Evolutionary conservation across 2,113 vertebrate species (phyloP), one percentile per base, ranked within the genome.

Genomic region (Platichthys flesus): DNA sequence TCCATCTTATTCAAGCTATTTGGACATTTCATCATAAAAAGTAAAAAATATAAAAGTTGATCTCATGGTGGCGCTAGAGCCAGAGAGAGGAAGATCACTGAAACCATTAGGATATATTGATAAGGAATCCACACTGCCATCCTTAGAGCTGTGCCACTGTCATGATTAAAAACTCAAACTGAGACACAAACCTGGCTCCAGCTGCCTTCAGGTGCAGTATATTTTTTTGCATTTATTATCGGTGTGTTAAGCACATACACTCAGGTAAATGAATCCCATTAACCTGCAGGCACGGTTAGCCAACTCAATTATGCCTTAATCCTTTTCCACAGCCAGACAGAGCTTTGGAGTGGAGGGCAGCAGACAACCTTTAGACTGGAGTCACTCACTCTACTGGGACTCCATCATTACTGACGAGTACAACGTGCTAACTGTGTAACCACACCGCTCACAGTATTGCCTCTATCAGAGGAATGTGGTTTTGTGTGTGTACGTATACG

Each of bases 271-370:
- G 47, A 87, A 90, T 89, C 84, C 79, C 56, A 92, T 94, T 90
- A 90, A 86, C 86, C 88, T 85, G 67, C 74, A 71, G 69, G 66
- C 60, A 21, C 65, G 74, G 82, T 87, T 78, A 85, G 87, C 59
- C 76, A 85, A 91, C 85, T 87, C 79, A 89, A 84, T 92, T 90
- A 92, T 78, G 63, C n/a, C 74, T 68, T 91, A 91, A 92, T 91
- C 85, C 84, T 78, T 67, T 80, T 23, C 51, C 65, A 66, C 61
- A 75, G 66, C 71, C 68, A 82, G 59, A 16, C 47, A 18, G 47
- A 51, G 9, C 58, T 45, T 65, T 68, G 78, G 68, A 18, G 80
- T 21, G 26, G 64, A 74, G 68, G 63, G 59, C 78, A 69, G 52
- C 67, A 72, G 85, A 87, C 60, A 66, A 26, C 47, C 42, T 54